Conservation (phyloP, 1,140 invertebrate species). For the Sinonovacula constricta region DNA sequence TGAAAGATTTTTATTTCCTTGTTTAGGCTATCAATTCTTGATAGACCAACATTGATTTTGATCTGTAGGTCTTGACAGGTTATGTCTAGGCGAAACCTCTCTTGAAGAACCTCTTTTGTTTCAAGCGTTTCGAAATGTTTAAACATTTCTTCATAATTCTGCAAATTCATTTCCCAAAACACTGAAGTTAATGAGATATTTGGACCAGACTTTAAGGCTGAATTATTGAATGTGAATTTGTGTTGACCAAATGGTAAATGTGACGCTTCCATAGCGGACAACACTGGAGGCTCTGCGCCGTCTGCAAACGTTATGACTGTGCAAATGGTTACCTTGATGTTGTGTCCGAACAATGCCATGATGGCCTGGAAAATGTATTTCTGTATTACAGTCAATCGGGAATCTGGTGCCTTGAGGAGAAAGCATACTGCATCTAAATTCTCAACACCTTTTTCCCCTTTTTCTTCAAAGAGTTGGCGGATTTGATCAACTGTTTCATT, state of each 20-base stretch:
- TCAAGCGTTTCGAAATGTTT: too few species aligned
- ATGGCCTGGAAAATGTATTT: too few species aligned
- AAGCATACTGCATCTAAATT: too few species aligned
- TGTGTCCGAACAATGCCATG: slow-evolving; percentile 56
- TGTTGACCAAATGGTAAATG: slow-evolving; percentile 34
- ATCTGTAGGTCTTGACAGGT: slow-evolving; percentile 6
- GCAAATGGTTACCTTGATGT: slow-evolving; percentile 58
- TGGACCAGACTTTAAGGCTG: background rate
- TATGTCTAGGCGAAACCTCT: slow-evolving; percentile 10
- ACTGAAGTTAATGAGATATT: slow-evolving; percentile 2
- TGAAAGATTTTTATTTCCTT: slow-evolving; percentile 14
- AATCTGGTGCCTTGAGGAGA: slow-evolving; percentile 7
- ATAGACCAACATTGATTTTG: slow-evolving; percentile 21
- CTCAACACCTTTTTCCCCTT: too few species aligned
- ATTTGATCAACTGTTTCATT: too few species aligned
- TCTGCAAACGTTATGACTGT: slow-evolving; percentile 57
- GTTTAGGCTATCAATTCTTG: slow-evolving; percentile 15
- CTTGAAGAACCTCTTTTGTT: slow-evolving; percentile 34
- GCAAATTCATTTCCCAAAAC: slow-evolving; percentile 27
- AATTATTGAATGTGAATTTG: slow-evolving; percentile 30
- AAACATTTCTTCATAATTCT: slow-evolving; percentile 40
- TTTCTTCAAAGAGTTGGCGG: too few species aligned
- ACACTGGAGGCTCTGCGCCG: slow-evolving; percentile 28
- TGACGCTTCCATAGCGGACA: slow-evolving; percentile 36
- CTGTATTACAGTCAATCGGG: slow-evolving; percentile 29